Percentiles rank a stretch among this genome's conserved stretches.
These are phyloP conservation scores for Rhabdornis inornatus DNA, from an alignment of 2,113 vertebrate species.

Conservation along the genomic window DNA sequence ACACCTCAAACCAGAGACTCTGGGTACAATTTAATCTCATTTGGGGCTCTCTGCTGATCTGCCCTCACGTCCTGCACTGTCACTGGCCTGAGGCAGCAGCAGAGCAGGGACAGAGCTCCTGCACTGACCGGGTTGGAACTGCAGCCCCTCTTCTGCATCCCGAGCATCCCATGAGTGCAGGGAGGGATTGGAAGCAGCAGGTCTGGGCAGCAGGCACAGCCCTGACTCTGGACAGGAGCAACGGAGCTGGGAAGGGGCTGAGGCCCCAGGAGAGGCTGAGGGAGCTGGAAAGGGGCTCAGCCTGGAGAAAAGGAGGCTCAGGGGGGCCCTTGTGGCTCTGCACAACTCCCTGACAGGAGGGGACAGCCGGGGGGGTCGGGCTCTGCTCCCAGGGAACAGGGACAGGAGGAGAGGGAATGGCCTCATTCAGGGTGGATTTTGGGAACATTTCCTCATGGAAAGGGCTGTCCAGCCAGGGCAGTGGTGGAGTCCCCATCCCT, in stretches of 20 bases:
- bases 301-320: not conserved
- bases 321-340: not conserved
- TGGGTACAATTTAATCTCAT: not conserved
- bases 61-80: not conserved
- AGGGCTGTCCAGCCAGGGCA: not conserved
- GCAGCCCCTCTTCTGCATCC: not conserved
- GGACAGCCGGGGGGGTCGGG: not conserved
- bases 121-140: not conserved
- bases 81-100: not conserved
- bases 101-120: not conserved
- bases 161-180: accelerated
- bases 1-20: not conserved
- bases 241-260: accelerated
- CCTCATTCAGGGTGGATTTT: not conserved
- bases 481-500: not conserved
- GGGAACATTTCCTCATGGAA: not conserved
- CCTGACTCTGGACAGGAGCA: not conserved
- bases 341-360: not conserved
- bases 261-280: not conserved
- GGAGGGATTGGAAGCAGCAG: too few relatives aligned
- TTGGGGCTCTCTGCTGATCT: not conserved
- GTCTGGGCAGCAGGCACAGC: not conserved
- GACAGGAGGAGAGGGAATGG: not conserved
- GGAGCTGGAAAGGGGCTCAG: not conserved
- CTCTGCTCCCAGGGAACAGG: not conserved